A percentile compares a stretch with the other conserved stretches of the same genome.
Evolutionary conservation across 2,113 vertebrate genomes (phyloP).

Genomic region (Monopterus albus): DNA sequence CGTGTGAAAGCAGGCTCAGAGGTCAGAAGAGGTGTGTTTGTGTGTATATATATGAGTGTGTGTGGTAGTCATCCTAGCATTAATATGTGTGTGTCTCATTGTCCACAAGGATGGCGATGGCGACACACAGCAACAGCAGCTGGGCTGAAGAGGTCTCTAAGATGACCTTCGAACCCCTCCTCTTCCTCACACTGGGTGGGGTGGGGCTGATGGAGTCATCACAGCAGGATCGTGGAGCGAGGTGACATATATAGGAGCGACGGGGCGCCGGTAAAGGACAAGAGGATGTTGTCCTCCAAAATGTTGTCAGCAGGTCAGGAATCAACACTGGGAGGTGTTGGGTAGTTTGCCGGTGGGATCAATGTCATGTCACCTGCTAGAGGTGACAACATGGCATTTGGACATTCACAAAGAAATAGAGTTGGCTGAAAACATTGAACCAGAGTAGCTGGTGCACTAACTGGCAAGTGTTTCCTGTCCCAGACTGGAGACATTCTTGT

Average conservation of each 20-base stretch:
- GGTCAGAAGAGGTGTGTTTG: conserved; percentile 59
- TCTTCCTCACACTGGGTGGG: conserved; percentile 45
- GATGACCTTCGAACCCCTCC: conserved; percentile 61
- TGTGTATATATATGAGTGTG: conserved; percentile 4
- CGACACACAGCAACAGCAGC: conserved; percentile 65
- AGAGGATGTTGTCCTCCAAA: conserved; percentile 18
- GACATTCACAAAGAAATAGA: too few species aligned
- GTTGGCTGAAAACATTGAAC: too few species aligned
- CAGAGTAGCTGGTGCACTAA: too few species aligned
- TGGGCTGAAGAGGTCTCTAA: conserved; percentile 66
- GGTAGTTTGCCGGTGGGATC: background rate
- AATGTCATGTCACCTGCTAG: background rate
- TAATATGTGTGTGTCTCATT: conserved; percentile 54
- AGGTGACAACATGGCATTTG: background rate
- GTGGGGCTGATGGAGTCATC: conserved; percentile 77
- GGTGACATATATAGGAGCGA: conserved; percentile 54
- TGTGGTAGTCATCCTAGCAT: conserved; percentile 46
- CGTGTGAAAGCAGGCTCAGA: conserved; percentile 87
- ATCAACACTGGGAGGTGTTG: background rate
- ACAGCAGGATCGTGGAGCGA: conserved; percentile 32
- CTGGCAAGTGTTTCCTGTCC: background rate
- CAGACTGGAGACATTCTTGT: too few species aligned
- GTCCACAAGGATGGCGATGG: conserved; percentile 60
- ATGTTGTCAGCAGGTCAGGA: conserved; percentile 22
- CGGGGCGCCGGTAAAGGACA: conserved; percentile 2